Conservation (phyloP, 2,888 invertebrate genomes). For the Stenurella melanura region DNA sequence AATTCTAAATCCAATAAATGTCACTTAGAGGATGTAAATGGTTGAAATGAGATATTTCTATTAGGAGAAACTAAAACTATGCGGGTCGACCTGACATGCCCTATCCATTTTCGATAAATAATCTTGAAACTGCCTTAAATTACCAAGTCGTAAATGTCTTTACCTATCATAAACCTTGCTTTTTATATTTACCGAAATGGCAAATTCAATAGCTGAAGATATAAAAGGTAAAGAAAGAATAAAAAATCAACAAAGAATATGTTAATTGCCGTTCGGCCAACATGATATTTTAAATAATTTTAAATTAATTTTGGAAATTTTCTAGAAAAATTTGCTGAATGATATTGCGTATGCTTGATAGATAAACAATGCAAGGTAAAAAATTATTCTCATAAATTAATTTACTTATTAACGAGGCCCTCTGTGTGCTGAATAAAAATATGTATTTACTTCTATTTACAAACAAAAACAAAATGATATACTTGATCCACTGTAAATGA, state of each 20-base stretch:
- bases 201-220: conserved; percentile 53
- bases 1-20: conserved; percentile 51
- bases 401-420: too few relatives aligned
- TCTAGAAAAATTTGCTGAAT: not conserved
- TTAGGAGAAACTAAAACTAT: conserved; percentile 47
- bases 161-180: conserved; percentile 54
- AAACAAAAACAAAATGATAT: too few relatives aligned
- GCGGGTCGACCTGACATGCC: conserved; percentile 48
- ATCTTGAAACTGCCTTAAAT: conserved; percentile 60
- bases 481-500: too few relatives aligned
- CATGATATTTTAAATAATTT: too few relatives aligned
- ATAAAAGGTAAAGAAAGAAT: not conserved
- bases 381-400: too few relatives aligned
- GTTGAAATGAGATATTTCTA: conserved; percentile 59
- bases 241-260: not conserved
- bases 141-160: conserved; percentile 61
- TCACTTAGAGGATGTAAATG: conserved; percentile 53
- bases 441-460: too few relatives aligned
- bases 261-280: not conserved
- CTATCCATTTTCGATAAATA: conserved; percentile 60
- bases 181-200: conserved; percentile 56
- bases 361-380: not conserved
- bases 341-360: not conserved
- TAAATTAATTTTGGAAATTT: not conserved
- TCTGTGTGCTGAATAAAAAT: too few relatives aligned